Percentiles rank a stretch among this genome's conserved stretches.
phyloP scores from a whole-genome alignment of 2,888 invertebrate genomes.

The Elegia similella region DNA sequence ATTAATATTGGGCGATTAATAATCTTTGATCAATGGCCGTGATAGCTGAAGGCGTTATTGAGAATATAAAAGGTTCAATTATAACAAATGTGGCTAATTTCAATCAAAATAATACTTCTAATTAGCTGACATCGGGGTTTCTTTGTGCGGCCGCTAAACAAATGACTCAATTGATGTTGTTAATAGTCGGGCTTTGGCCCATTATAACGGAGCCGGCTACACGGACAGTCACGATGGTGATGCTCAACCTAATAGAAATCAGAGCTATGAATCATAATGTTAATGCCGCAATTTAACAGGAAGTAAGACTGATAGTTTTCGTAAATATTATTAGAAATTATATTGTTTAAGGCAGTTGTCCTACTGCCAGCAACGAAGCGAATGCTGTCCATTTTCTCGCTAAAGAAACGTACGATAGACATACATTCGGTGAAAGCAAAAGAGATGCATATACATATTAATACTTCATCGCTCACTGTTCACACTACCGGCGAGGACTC shows the following conservation, averaged over 20 bases:
- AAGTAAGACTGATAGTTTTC: too few species aligned
- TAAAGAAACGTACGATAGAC: too few species aligned
- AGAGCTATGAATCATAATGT: constrained; percentile 26
- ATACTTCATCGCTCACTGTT: too few species aligned
- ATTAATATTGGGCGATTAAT: constrained; percentile 61
- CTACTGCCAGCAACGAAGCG: too few species aligned
- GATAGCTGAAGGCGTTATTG: constrained; percentile 53
- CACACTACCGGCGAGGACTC: too few species aligned
- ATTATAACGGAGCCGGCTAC: constrained; percentile 45
- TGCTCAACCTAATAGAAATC: constrained; percentile 26
- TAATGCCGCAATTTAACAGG: not conserved
- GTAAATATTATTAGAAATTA: too few species aligned
- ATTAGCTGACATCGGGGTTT: constrained; percentile 69
- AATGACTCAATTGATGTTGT: constrained; percentile 76
- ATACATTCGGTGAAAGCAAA: too few species aligned
- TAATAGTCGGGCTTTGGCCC: constrained; percentile 58
- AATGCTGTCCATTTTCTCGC: too few species aligned
- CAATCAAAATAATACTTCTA: constrained; percentile 77
- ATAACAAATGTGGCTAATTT: constrained; percentile 75
- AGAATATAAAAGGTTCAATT: constrained; percentile 69
- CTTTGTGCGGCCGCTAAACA: constrained; percentile 72
- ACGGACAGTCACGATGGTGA: constrained; percentile 53
- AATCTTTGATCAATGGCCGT: constrained; percentile 57
- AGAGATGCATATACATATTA: too few species aligned
- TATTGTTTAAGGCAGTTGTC: too few species aligned